These are phyloP conservation scores for Agriopis marginaria DNA, from an alignment of 2,888 invertebrate genomes.

Conservation along the genomic window DNA sequence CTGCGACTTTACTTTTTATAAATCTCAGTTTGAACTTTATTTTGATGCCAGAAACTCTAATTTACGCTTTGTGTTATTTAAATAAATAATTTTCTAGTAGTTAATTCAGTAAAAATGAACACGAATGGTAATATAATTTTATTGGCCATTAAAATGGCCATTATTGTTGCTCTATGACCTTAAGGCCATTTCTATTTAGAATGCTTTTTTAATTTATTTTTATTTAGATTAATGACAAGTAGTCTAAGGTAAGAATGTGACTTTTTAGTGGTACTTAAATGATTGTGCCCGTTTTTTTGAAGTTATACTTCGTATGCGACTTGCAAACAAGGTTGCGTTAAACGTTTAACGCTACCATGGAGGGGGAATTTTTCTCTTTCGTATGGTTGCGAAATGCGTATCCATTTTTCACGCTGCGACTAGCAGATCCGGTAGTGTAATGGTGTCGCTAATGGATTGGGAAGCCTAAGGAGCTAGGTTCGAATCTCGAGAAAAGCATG, in stretches of 20 bases:
- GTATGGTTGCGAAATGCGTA: too few species aligned
- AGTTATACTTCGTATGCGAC: too few species aligned
- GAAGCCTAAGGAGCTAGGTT: too few species aligned
- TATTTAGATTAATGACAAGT: constrained; percentile 20
- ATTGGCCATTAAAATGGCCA: constrained; percentile 54
- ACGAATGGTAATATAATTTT: constrained; percentile 55
- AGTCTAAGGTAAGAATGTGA: not conserved
- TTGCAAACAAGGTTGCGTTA: too few species aligned
- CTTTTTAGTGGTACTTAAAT: too few species aligned
- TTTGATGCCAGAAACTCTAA: not conserved
- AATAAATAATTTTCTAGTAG: constrained; percentile 20
- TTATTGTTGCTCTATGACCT: constrained; percentile 44
- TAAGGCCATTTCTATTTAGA: constrained; percentile 1
- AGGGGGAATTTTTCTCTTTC: too few species aligned
- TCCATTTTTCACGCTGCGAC: too few species aligned
- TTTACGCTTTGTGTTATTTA: constrained; percentile 2
- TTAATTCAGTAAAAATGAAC: constrained; percentile 43
- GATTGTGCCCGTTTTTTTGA: too few species aligned
- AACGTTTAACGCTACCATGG: too few species aligned
- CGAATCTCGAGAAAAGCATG: too few species aligned
- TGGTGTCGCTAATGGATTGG: too few species aligned
- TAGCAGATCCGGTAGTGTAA: too few species aligned
- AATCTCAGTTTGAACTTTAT: constrained; percentile 8
- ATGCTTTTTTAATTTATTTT: constrained; percentile 18
- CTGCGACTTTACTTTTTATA: constrained; percentile 9